These are phyloP conservation scores for Temnopleurus reevesii DNA, from an alignment of 53 echinoderm and acorn worm genomes.

Conservation along the genomic window DNA sequence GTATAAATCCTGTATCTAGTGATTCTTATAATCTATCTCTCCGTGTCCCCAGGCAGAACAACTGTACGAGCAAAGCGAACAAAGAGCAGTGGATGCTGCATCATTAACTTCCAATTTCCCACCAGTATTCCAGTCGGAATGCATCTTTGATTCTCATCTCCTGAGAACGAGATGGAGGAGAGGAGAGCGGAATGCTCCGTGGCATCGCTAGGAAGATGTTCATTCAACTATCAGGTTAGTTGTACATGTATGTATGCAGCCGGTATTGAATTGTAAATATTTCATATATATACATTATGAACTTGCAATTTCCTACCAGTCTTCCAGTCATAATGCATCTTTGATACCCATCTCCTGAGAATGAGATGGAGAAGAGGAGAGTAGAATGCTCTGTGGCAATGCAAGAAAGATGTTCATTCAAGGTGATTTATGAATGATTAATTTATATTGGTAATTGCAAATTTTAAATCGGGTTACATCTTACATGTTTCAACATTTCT, in stretches of 20 bases:
- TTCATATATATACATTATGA: too few relatives aligned
- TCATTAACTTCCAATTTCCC: not conserved
- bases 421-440: too few relatives aligned
- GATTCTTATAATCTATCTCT: not conserved
- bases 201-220: not conserved
- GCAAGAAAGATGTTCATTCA: too few relatives aligned
- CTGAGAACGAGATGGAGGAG: not conserved
- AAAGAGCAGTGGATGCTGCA: not conserved
- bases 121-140: not conserved
- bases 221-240: not conserved
- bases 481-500: too few relatives aligned
- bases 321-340: too few relatives aligned
- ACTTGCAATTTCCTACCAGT: too few relatives aligned
- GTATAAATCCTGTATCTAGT: not conserved
- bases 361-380: too few relatives aligned
- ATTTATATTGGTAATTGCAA: too few relatives aligned
- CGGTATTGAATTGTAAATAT: too few relatives aligned
- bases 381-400: too few relatives aligned
- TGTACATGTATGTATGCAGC: too few relatives aligned
- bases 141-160: not conserved
- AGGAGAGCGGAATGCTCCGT: not conserved
- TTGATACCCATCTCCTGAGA: not conserved
- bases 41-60: not conserved
- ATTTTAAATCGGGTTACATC: too few relatives aligned
- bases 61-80: not conserved